These are phyloP conservation scores for Collichthys lucidus DNA, from an alignment of 2,113 vertebrate species.

Conservation along the genomic window DNA sequence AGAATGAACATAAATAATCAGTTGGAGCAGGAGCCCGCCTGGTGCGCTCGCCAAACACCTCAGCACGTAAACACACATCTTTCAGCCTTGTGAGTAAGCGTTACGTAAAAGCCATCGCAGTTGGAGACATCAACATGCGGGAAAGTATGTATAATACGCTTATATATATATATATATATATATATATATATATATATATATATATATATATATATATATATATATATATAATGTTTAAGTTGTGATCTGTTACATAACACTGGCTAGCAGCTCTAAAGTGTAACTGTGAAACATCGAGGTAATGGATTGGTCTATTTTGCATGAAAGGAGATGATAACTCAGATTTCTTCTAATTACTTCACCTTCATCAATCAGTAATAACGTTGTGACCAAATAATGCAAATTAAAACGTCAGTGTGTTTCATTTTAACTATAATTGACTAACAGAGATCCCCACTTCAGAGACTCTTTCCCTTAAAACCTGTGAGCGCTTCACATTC, in stretches of 20 bases:
- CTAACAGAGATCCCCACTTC: neutral
- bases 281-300: neutral
- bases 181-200: no score
- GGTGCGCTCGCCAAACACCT: constrained; percentile 59
- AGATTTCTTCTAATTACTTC: constrained; percentile 10
- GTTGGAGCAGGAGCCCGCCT: constrained; percentile 62
- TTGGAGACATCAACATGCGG: constrained; percentile 4
- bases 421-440: constrained; percentile 11
- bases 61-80: constrained; percentile 71
- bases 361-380: neutral
- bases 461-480: neutral
- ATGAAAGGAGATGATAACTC: neutral
- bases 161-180: no score
- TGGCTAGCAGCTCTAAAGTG: neutral
- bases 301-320: neutral
- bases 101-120: constrained; percentile 39
- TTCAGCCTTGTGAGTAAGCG: constrained; percentile 49
- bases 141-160: neutral
- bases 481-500: neutral
- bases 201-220: no score
- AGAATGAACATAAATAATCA: constrained; percentile 77
- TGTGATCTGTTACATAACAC: constrained; percentile 6
- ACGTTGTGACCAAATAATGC: neutral
- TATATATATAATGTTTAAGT: no score
- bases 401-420: constrained; percentile 15